Evolutionary conservation across 2,888 invertebrate species (phyloP).

Genomic region (Epiblema foenella): DNA sequence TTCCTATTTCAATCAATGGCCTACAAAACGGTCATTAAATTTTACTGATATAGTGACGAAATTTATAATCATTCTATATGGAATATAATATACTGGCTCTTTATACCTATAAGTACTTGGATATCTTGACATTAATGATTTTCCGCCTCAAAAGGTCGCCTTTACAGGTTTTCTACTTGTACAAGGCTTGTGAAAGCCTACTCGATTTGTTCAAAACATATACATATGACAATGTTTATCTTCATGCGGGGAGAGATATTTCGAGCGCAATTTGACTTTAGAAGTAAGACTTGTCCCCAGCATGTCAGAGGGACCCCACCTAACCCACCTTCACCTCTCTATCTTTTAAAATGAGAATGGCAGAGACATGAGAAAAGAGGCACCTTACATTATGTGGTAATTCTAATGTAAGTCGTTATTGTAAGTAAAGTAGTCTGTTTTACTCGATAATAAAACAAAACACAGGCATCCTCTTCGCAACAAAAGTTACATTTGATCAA

Average conservation of each 20-base stretch:
- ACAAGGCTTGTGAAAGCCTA: neutral
- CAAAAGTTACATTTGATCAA: conserved; percentile 44
- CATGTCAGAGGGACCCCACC: too few species aligned
- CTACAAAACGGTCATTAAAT: conserved; percentile 20
- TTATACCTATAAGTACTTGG: too few species aligned
- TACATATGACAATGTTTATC: neutral
- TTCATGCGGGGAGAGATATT: neutral
- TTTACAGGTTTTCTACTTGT: neutral
- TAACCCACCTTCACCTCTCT: too few species aligned
- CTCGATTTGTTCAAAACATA: neutral
- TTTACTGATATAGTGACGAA: conserved; percentile 7
- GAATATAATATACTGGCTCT: neutral
- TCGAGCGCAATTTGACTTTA: neutral
- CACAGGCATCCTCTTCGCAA: conserved; percentile 15
- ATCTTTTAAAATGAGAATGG: too few species aligned
- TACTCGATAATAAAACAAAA: conserved; percentile 13
- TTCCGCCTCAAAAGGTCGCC: neutral
- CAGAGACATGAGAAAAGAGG: too few species aligned
- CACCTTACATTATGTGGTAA: too few species aligned
- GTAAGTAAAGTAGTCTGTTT: neutral
- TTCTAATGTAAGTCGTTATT: neutral
- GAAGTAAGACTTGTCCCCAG: too few species aligned
- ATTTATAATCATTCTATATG: neutral
- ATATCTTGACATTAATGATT: too few species aligned
- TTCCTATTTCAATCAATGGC: neutral